These are phyloP conservation scores for Galagoides demidoff DNA, from an alignment of 2,797 vertebrate genomes.

Conservation along the genomic window DNA sequence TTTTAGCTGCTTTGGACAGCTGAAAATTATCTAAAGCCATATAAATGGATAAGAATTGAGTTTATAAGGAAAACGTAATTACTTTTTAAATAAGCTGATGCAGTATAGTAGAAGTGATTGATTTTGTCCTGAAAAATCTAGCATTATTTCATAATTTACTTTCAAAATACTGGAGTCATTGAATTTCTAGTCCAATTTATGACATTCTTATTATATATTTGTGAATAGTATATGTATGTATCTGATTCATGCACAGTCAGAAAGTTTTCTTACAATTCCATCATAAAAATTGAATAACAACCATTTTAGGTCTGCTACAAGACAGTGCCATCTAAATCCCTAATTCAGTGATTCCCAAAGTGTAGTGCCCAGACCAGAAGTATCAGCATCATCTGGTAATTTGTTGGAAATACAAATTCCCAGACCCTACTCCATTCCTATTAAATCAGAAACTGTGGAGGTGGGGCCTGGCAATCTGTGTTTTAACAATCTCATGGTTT, in stretches of 20 bases:
- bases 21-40: conserved; percentile 50
- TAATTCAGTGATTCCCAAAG: neutral
- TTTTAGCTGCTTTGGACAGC: conserved; percentile 57
- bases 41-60: conserved; percentile 55
- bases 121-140: conserved; percentile 55
- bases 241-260: conserved; percentile 43
- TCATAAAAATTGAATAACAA: conserved; percentile 34
- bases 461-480: neutral
- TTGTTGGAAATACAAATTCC: conserved; percentile 7
- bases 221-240: neutral
- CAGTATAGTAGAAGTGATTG: neutral
- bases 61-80: conserved; percentile 51
- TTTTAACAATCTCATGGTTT: neutral
- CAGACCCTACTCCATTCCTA: neutral
- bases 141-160: conserved; percentile 43
- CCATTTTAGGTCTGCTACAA: neutral
- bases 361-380: neutral
- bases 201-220: conserved; percentile 39
- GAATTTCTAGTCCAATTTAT: conserved; percentile 49
- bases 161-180: conserved; percentile 27
- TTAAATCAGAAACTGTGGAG: conserved; percentile 3
- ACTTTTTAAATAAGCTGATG: conserved; percentile 43
- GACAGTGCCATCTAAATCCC: neutral
- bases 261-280: conserved; percentile 48
- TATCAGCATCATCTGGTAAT: neutral